Base-by-base conservation (phyloP, 2,888 invertebrate species). In the Carabus problematicus region DNA sequence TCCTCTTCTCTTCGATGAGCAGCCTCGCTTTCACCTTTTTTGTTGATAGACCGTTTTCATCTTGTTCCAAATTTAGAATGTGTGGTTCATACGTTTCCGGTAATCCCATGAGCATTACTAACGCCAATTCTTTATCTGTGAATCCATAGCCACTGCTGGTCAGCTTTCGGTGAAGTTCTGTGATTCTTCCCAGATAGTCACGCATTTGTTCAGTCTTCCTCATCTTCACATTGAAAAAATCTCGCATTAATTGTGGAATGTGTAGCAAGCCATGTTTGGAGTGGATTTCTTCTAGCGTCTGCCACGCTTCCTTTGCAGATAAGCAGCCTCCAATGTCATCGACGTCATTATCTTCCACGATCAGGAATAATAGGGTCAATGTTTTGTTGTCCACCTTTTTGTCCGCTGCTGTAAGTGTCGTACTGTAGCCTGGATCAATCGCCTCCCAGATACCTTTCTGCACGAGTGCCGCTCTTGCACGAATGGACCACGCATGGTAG, bases 401-500 rank as follows among this genome's bases (percentile, higher is more conserved):
- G 8, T 3, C 14, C 14, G 8, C 4, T 6, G 4, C n/a, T n/a
- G n/a, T n/a, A n/a, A n/a, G n/a, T n/a, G n/a, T n/a, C n/a, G n/a
- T n/a, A n/a, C n/a, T n/a, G 47, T 12, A 47, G 4, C 3, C 12
- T 1, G 49, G 49, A 8, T 49, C 49, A 19, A 55, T 19, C 12
- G 55, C 19, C 40, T 29, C 29, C 29, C 55, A 55, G 29, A 11
- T 39, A 8, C 55, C 55, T 12, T 55, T 55, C 55, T 3, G 55
- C 29, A 19, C 55, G 40, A 55, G 18, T 40, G 19, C 18, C n/a
- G 55, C 55, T 9, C 18, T 55, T 55, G 18, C 55, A 11, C 55
- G 29, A 6, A 55, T 55, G 55, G 55, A 55, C 55, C 55, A 55
- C n/a, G 55, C 55, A 55, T 19, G 55, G 29, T 55, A 16, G 55